Evolutionary conservation across 2,113 vertebrate genomes (phyloP).

Genomic region (Coryphaenoides rupestris): DNA sequence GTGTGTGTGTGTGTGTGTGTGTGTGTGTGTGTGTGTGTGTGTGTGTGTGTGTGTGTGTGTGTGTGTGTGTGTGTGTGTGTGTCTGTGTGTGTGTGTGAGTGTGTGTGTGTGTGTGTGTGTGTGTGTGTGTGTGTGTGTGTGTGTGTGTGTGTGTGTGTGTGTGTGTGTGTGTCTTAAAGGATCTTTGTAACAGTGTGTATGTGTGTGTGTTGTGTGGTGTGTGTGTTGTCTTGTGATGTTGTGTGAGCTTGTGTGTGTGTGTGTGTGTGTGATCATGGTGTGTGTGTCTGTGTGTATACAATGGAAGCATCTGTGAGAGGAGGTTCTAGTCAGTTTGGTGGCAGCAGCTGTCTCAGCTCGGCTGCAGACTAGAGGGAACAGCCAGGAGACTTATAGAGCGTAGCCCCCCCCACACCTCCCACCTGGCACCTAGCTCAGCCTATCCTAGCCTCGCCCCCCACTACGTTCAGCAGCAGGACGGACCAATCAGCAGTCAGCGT

Average conservation of each 20-base stretch:
- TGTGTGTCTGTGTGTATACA: constrained; percentile 3
- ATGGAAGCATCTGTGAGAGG: no score
- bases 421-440: constrained; percentile 11
- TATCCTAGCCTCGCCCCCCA: constrained; percentile 12
- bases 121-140: constrained; percentile 17
- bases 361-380: constrained; percentile 22
- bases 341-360: constrained; percentile 4
- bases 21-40: constrained; percentile 1
- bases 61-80: no score
- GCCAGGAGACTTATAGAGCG: constrained; percentile 17
- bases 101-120: constrained; percentile 12
- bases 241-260: not conserved
- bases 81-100: constrained; percentile 27
- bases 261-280: not conserved
- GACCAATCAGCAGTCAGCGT: not conserved
- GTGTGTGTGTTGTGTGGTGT: not conserved
- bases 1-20: not conserved
- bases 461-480: not conserved
- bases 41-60: no score
- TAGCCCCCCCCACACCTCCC: constrained; percentile 13
- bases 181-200: no score
- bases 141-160: constrained; percentile 8
- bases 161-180: constrained; percentile 1
- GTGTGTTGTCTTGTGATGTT: not conserved
- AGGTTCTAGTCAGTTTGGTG: no score